These are phyloP conservation scores for Shargacucullia verbasci DNA, from an alignment of 2,888 invertebrate genomes.

Conservation along the genomic window DNA sequence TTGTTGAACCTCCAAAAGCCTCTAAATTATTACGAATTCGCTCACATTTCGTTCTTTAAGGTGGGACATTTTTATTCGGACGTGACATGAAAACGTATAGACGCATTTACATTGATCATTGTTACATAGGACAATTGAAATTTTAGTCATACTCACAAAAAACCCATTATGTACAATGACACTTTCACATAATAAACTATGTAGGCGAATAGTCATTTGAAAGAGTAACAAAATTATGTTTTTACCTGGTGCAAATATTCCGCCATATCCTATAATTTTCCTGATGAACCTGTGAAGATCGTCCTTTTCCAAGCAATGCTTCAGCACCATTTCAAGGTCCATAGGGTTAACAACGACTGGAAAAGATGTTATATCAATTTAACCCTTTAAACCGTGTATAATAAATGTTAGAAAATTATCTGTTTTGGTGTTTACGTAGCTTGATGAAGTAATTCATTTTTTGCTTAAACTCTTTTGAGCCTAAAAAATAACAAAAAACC, in stretches of 20 bases:
- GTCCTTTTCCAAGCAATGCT: slow-evolving; percentile 80
- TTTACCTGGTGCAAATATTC: slow-evolving; percentile 78
- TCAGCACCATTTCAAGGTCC: slow-evolving; percentile 77
- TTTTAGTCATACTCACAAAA: slow-evolving; percentile 22
- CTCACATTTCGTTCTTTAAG: slow-evolving; percentile 36
- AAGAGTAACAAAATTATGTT: not conserved
- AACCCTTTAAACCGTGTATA: no score
- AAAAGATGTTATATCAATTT: not conserved
- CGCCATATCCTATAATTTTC: slow-evolving; percentile 72
- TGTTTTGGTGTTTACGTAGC: no score
- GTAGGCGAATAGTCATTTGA: not conserved
- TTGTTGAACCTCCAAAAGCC: slow-evolving; percentile 32
- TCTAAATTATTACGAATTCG: slow-evolving; percentile 40
- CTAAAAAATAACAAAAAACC: no score
- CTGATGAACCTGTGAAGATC: slow-evolving; percentile 75
- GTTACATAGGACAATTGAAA: slow-evolving; percentile 13
- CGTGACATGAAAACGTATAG: slow-evolving; percentile 37
- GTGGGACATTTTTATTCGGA: slow-evolving; percentile 22
- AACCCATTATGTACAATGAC: slow-evolving; percentile 19
- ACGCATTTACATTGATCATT: slow-evolving; percentile 48
- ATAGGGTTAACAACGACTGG: slow-evolving; percentile 75
- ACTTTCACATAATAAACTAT: slow-evolving; percentile 26
- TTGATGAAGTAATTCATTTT: no score
- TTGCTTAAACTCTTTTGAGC: no score
- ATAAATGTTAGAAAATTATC: no score